Conservation (phyloP, 2,113 vertebrate species). For the Xyrauchen texanus region DNA sequence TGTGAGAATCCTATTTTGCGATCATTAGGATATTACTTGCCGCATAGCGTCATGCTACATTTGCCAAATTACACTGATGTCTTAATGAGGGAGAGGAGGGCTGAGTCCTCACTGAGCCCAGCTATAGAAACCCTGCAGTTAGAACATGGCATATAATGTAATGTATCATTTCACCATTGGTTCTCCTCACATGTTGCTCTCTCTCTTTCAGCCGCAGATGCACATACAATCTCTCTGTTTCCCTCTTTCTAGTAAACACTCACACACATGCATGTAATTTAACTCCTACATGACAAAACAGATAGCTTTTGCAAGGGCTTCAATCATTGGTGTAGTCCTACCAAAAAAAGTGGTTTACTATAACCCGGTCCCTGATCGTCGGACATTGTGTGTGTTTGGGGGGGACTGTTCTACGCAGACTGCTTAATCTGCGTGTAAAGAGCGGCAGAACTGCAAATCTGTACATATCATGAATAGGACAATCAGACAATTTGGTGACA, state of each 20-base stretch:
- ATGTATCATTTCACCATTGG: slow-evolving; percentile 17
- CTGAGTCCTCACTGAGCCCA: neutral
- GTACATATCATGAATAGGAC: too few species aligned
- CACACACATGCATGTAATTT: neutral
- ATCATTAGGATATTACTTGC: slow-evolving; percentile 46
- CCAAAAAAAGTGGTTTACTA: too few species aligned
- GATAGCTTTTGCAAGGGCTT: slow-evolving; percentile 39
- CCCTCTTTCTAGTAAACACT: neutral
- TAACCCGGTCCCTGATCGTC: too few species aligned
- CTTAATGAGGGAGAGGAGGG: slow-evolving; percentile 44
- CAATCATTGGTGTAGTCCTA: too few species aligned
- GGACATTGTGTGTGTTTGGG: too few species aligned
- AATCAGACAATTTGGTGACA: too few species aligned
- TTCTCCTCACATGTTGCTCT: slow-evolving; percentile 6
- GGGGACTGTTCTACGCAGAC: too few species aligned
- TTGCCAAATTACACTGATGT: slow-evolving; percentile 49
- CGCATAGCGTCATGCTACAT: slow-evolving; percentile 46
- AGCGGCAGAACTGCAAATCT: too few species aligned
- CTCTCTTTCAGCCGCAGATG: neutral
- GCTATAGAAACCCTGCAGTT: slow-evolving; percentile 13
- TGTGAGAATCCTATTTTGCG: slow-evolving; percentile 22
- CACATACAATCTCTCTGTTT: too few species aligned
- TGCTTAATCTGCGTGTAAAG: too few species aligned
- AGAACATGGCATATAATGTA: slow-evolving; percentile 19
- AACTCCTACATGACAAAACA: slow-evolving; percentile 35